Evolutionary conservation across 2,113 vertebrate species (phyloP).

Genomic region (Climacteris rufus): DNA sequence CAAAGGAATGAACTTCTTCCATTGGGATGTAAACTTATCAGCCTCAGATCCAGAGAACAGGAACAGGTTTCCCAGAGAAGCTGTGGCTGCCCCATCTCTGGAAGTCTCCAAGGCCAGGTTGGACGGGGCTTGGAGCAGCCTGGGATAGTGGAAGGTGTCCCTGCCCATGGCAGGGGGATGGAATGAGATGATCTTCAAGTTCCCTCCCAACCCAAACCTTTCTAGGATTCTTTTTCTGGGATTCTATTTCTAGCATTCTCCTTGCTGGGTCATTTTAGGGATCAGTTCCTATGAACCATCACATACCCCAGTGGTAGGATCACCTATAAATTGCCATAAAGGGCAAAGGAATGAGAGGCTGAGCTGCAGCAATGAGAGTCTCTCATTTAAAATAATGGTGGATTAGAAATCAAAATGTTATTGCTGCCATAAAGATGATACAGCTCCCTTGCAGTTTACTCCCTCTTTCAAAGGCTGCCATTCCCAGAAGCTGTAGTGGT

Average conservation of each 20-base stretch:
- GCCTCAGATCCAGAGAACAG: not conserved
- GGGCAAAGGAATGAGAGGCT: not conserved
- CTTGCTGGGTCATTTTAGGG: not conserved
- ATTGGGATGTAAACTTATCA: not conserved
- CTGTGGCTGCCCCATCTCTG: not conserved
- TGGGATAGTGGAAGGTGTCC: not conserved
- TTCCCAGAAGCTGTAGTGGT: not conserved
- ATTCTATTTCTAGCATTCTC: too few relatives aligned
- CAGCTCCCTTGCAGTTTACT: not conserved
- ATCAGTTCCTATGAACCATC: too few relatives aligned
- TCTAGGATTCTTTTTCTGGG: too few relatives aligned
- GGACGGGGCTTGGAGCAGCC: fast-evolving
- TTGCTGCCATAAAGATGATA: not conserved
- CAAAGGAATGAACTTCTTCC: not conserved
- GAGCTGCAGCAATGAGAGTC: not conserved
- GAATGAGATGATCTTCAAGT: fast-evolving
- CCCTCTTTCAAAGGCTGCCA: not conserved
- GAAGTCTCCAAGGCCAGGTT: not conserved
- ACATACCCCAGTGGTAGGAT: not conserved
- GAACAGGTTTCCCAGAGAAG: fast-evolving
- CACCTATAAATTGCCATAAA: not conserved
- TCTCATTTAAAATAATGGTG: not conserved
- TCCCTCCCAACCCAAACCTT: not conserved
- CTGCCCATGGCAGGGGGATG: not conserved
- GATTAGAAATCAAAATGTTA: not conserved